A percentile compares a stretch with the other conserved stretches of the same genome.
Evolutionary conservation across 1,140 invertebrate genomes (phyloP).

Genomic region (Microvelia longipes): DNA sequence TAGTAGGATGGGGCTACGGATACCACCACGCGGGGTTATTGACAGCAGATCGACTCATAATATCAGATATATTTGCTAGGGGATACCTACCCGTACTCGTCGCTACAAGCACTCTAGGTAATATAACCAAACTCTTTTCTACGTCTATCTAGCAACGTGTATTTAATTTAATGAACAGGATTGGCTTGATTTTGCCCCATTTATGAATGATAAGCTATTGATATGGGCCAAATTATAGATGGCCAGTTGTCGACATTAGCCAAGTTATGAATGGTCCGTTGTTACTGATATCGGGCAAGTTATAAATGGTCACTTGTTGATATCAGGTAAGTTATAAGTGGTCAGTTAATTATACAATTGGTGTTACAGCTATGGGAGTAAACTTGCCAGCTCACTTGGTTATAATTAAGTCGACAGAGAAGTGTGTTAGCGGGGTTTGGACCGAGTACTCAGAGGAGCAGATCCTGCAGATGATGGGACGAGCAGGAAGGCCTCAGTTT

Average conservation of each 20-base stretch:
- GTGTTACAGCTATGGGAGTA: constrained; percentile 61
- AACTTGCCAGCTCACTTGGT: constrained; percentile 70
- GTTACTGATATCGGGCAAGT: too few relatives aligned
- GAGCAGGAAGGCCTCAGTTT: constrained; percentile 66
- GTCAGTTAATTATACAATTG: too few relatives aligned
- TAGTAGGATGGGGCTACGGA: constrained; percentile 44
- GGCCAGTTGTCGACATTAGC: too few relatives aligned
- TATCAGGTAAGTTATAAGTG: too few relatives aligned
- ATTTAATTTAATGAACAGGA: too few relatives aligned
- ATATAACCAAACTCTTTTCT: too few relatives aligned
- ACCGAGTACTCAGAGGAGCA: constrained; percentile 54
- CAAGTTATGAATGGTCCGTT: too few relatives aligned
- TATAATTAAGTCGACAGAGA: constrained; percentile 62
- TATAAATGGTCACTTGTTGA: too few relatives aligned
- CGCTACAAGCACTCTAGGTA: constrained; percentile 49
- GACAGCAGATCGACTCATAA: constrained; percentile 40
- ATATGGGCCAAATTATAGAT: too few relatives aligned
- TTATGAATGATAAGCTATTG: too few relatives aligned
- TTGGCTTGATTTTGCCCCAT: too few relatives aligned
- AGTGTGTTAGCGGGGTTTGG: constrained; percentile 47
- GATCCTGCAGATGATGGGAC: constrained; percentile 68
- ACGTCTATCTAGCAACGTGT: too few relatives aligned
- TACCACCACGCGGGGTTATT: constrained; percentile 63
- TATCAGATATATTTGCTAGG: constrained; percentile 47
- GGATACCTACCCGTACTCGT: constrained; percentile 49